Conservation (phyloP, 2,797 vertebrate species). For the Scolopax bukidnonensis region DNA sequence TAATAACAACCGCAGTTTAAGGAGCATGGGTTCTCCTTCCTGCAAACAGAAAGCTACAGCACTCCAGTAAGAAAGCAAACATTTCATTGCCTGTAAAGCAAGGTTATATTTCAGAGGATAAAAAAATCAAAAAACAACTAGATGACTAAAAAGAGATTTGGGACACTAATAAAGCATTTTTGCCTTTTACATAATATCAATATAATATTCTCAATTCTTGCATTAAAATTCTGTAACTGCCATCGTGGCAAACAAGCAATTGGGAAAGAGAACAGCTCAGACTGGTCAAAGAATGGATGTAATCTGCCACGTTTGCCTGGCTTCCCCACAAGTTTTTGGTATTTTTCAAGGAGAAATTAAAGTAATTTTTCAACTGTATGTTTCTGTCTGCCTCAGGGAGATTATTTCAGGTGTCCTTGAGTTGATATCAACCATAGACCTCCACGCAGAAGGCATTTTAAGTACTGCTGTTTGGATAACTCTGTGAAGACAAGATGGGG, state of each 20-base stretch:
- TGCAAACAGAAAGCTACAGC: slow-evolving; percentile 29
- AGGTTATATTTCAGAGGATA: neutral
- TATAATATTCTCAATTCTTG: neutral
- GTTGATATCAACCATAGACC: neutral
- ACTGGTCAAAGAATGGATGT: neutral
- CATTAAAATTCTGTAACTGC: neutral
- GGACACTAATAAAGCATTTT: neutral
- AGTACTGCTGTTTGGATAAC: neutral
- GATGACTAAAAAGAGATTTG: neutral
- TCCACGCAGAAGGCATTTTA: neutral
- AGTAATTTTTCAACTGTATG: neutral
- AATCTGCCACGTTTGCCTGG: neutral
- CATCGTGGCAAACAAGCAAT: neutral
- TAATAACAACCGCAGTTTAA: slow-evolving; percentile 51
- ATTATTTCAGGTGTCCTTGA: neutral
- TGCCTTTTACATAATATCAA: neutral
- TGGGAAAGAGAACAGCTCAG: neutral
- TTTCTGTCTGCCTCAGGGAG: neutral
- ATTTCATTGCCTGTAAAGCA: neutral
- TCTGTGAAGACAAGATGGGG: neutral
- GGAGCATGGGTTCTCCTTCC: neutral
- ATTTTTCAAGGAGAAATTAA: neutral
- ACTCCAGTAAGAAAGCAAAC: neutral
- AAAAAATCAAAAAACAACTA: neutral
- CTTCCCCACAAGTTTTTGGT: neutral